Evolutionary conservation across 2,888 invertebrate species (phyloP).

Genomic region (Penaeus monodon): DNA sequence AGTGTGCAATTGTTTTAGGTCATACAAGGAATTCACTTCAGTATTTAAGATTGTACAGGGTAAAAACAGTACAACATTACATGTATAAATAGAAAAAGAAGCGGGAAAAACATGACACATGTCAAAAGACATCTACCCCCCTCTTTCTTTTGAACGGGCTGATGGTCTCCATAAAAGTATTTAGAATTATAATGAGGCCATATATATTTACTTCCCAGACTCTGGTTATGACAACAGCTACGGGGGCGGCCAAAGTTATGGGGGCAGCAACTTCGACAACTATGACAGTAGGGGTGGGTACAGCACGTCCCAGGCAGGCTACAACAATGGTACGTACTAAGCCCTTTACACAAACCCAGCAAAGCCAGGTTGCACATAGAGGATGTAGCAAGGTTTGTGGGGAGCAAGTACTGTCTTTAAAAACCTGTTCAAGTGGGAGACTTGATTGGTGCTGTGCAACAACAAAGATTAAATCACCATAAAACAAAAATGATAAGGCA

Average conservation of each 20-base stretch:
- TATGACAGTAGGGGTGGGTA: slow-evolving; percentile 47
- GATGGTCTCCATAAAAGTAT: neutral
- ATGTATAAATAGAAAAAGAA: no score
- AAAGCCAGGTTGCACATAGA: slow-evolving; percentile 31
- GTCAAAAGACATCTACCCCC: no score
- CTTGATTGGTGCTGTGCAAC: slow-evolving; percentile 47
- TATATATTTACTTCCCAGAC: slow-evolving; percentile 31
- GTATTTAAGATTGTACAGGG: no score
- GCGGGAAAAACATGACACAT: no score
- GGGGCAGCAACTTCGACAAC: slow-evolving; percentile 4
- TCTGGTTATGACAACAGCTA: slow-evolving; percentile 38
- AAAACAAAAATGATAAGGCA: slow-evolving; percentile 34
- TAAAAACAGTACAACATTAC: no score
- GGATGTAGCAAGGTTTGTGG: slow-evolving; percentile 27
- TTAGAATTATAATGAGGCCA: slow-evolving; percentile 3
- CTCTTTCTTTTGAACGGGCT: neutral
- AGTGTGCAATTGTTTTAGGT: no score
- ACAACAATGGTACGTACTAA: slow-evolving; percentile 59
- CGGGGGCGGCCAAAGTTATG: slow-evolving; percentile 39
- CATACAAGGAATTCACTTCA: no score
- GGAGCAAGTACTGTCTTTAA: slow-evolving; percentile 40
- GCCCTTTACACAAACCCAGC: slow-evolving; percentile 30
- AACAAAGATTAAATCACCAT: neutral
- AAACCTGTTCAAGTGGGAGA: slow-evolving; percentile 32
- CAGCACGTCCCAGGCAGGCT: slow-evolving; percentile 48